Evolutionary conservation across 1,140 invertebrate genomes (phyloP).

Genomic region (Diploscapter pachys): DNA sequence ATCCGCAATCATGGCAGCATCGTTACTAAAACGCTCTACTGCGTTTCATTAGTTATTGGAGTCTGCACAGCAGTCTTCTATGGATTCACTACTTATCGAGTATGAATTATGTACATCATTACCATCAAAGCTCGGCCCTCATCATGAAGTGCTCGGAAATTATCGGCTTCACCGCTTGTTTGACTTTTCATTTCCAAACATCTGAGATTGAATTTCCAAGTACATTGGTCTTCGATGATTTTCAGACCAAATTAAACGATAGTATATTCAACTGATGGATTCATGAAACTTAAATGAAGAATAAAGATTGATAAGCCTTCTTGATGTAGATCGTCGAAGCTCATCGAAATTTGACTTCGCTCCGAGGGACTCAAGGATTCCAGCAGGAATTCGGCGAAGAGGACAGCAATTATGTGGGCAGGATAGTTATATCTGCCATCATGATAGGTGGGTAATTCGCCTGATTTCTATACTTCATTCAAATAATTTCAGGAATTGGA

Average conservation of each 20-base stretch:
- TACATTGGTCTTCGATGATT: too few species aligned
- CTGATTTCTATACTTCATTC: too few species aligned
- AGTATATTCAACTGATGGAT: too few species aligned
- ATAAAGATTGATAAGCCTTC: too few species aligned
- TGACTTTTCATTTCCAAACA: too few species aligned
- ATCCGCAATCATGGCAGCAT: conserved; percentile 50
- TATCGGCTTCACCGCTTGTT: too few species aligned
- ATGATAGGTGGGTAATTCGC: conserved; percentile 37
- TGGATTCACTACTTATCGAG: conserved; percentile 55
- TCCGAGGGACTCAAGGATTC: conserved; percentile 42
- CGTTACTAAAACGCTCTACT: conserved; percentile 52
- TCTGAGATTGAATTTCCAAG: too few species aligned
- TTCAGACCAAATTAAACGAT: too few species aligned
- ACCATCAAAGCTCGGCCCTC: too few species aligned
- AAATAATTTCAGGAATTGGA: conserved; percentile 5
- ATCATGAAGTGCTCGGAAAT: too few species aligned
- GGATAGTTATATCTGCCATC: conserved; percentile 48
- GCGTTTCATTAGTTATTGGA: conserved; percentile 43
- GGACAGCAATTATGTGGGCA: conserved; percentile 43
- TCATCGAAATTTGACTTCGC: conserved; percentile 41
- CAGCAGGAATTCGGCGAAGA: conserved; percentile 42
- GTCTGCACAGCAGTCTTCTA: conserved; percentile 52
- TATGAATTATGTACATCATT: too few species aligned
- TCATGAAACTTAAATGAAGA: too few species aligned
- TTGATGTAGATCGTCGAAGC: conserved; percentile 39